Base-by-base conservation (phyloP, 2,113 vertebrate species). In the Carassius carassius region DNA sequence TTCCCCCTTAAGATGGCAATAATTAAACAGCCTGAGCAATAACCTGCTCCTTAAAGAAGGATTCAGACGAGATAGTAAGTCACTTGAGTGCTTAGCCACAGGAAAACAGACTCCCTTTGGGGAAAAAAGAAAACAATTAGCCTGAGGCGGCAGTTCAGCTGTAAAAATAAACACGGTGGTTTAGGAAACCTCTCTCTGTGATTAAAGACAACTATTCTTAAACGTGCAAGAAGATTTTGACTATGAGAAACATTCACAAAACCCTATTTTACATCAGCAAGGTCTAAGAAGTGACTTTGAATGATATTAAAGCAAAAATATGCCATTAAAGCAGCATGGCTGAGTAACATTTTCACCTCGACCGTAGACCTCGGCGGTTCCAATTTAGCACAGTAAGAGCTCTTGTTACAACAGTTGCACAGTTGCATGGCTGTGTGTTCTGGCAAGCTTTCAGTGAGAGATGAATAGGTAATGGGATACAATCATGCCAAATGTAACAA, bases 151-250 rank as follows among this genome's bases (percentile, higher is more conserved):
- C 69, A 86, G 90, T 90, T 87, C 65, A 90, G 90, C 92, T 93
- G 91, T 92, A 93, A 94, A 93, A 94, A 94, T 93, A 93, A 93
- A 93, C 87, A 87, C 17, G 29, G 87, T 89, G 86, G 87, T 91
- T 91, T 91, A 93, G 91, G 85, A 90, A 94, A 93, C 89, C 81
- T 87, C 89, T 79, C 86, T 89, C 88, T 92, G 87, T 92, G 91
- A 94, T 93, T 93, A 93, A 92, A 92, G 90, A 85, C 88, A 86
- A 41, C 90, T 89, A 86, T 91, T 92, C 86, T 92, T 91, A 90
- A 92, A 90, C 86, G 86, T 86, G 86, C 87, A 84, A 89, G 89
- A 91, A 92, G 90, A 89, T 83, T 85, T 76, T 82, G 8, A 88
- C 67, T 88, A 89, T 90, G 91, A 91, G 89, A 92, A 90, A 86